These are phyloP conservation scores for Megalops cyprinoides DNA, from an alignment of 2,797 vertebrate genomes.

Conservation along the genomic window DNA sequence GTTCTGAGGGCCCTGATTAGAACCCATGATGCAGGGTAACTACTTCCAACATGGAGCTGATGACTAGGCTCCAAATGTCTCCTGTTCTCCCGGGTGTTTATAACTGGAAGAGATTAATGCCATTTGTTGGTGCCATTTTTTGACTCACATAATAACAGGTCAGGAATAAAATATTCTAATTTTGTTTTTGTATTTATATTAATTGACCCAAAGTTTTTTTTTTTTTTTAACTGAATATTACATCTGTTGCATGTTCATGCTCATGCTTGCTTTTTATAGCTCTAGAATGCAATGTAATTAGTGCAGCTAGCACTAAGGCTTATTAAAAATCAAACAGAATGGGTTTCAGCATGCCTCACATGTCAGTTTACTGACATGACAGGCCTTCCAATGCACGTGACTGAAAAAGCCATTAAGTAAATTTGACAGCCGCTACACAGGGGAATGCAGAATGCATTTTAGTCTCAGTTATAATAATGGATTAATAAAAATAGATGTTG, in stretches of 20 bases:
- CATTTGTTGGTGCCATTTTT: not conserved
- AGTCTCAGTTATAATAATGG: not conserved
- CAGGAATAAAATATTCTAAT: not conserved
- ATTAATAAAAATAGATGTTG: not conserved
- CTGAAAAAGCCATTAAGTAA: not conserved
- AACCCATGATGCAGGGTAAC: not conserved
- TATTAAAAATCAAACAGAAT: not conserved
- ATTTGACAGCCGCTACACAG: not conserved
- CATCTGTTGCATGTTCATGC: not conserved
- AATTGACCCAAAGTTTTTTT: not conserved
- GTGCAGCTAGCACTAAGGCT: not conserved
- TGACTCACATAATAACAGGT: too few relatives aligned
- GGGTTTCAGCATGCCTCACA: not conserved
- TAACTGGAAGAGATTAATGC: not conserved
- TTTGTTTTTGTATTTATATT: not conserved
- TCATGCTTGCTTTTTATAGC: not conserved
- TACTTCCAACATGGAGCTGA: not conserved
- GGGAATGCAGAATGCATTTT: not conserved
- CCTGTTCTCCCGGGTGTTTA: not conserved
- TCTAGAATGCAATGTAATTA: not conserved
- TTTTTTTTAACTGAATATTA: too few relatives aligned
- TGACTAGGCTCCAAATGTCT: not conserved
- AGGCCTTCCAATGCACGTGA: not conserved
- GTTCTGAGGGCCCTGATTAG: conserved; percentile 2
- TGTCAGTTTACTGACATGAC: not conserved